A percentile compares a stretch with the other conserved stretches of the same genome.
phyloP scores from a whole-genome alignment of 2,797 vertebrate genomes.

The Xerus rutilus region DNA sequence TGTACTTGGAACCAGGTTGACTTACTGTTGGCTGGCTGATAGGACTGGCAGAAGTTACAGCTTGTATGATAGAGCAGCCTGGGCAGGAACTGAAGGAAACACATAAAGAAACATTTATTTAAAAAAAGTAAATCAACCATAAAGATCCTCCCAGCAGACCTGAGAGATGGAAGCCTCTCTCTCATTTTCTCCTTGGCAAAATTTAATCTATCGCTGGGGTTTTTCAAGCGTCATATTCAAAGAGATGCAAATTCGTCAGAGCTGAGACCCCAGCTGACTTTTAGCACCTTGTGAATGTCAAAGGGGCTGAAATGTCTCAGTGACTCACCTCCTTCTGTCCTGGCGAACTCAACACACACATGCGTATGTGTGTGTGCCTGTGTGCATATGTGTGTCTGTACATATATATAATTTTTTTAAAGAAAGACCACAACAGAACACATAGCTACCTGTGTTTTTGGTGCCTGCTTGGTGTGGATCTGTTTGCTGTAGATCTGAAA shows the following conservation, averaged over 20 bases:
- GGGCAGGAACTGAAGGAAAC: conserved; percentile 88
- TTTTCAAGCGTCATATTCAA: conserved; percentile 97
- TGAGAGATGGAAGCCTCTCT: conserved; percentile 95
- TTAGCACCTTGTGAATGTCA: conserved; percentile 94
- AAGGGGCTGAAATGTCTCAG: conserved; percentile 90
- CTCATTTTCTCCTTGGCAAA: conserved; percentile 99
- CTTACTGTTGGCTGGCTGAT: conserved; percentile 86
- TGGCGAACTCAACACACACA: conserved; percentile 83
- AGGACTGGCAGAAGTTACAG: conserved; percentile 87
- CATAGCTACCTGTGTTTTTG: conserved; percentile 79
- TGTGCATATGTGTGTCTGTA: accelerated
- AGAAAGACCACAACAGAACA: conserved; percentile 79
- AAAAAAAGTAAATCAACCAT: conserved; percentile 93
- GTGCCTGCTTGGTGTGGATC: conserved; percentile 78
- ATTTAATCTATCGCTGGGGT: conserved; percentile 97
- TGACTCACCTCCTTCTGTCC: conserved; percentile 87
- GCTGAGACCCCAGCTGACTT: conserved; percentile 95
- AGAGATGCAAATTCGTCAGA: conserved; percentile 97
- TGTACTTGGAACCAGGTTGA: conserved; percentile 84
- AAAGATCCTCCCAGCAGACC: conserved; percentile 99
- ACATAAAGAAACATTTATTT: conserved; percentile 93
- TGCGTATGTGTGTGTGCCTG: background rate
- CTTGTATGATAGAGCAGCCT: conserved; percentile 85
- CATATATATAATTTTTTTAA: background rate
- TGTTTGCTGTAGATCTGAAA: conserved; percentile 82